Percentiles rank a stretch among this genome's conserved stretches.
These are phyloP conservation scores for Athripsodes cinereus DNA, from an alignment of 2,888 invertebrate species.

Conservation along the genomic window DNA sequence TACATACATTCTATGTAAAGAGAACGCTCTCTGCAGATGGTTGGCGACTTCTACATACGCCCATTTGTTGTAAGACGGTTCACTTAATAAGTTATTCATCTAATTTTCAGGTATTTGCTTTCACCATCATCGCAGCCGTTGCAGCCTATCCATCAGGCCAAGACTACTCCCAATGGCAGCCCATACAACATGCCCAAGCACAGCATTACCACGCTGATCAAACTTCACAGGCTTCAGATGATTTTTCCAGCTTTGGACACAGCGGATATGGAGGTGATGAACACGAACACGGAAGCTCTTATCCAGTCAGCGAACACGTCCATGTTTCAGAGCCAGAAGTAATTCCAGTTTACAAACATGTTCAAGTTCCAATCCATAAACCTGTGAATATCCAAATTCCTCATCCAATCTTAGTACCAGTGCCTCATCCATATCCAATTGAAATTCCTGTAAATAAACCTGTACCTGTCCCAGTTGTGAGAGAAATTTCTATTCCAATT, in stretches of 20 bases:
- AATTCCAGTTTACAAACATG: slow-evolving; percentile 61
- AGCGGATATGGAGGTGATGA: slow-evolving; percentile 34
- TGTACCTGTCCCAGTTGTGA: slow-evolving; percentile 61
- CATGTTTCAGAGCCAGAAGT: slow-evolving; percentile 64
- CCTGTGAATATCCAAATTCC: slow-evolving; percentile 55
- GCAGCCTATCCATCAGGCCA: slow-evolving; percentile 10
- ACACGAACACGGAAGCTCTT: slow-evolving; percentile 44
- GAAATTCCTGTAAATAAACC: slow-evolving; percentile 63
- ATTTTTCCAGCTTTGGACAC: slow-evolving; percentile 32
- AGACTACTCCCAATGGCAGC: slow-evolving; percentile 7
- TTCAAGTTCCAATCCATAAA: slow-evolving; percentile 58
- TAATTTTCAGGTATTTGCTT: slow-evolving; percentile 16
- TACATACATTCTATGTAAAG: too few species aligned
- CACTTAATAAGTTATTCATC: too few species aligned
- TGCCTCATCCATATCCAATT: slow-evolving; percentile 62
- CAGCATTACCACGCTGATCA: slow-evolving; percentile 14
- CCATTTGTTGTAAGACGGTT: too few species aligned
- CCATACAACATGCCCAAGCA: not conserved
- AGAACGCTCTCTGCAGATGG: too few species aligned
- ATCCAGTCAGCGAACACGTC: slow-evolving; percentile 58
- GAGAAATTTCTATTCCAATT: slow-evolving; percentile 62
- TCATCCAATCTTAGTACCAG: slow-evolving; percentile 52
- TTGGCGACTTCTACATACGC: too few species aligned
- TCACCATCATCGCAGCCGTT: slow-evolving; percentile 2
- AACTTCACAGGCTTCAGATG: slow-evolving; percentile 17